Evolutionary conservation across 2,113 vertebrate species (phyloP).

Genomic region (Thamnaconus septentrionalis): DNA sequence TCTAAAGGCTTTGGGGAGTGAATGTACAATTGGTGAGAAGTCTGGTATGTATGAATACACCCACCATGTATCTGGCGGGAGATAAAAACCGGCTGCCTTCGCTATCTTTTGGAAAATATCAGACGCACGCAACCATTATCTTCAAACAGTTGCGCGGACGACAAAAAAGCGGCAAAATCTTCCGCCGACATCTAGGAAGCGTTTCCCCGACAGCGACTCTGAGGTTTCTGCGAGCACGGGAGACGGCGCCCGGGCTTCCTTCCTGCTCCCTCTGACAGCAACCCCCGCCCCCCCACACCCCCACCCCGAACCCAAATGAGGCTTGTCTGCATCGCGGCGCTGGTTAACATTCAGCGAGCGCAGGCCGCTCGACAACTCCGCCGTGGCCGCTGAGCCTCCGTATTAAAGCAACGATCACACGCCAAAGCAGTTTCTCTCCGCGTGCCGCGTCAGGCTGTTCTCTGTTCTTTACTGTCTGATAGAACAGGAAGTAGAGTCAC

Average conservation of each 20-base stretch:
- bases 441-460: constrained; percentile 33
- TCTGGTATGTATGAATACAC: background rate
- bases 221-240: constrained; percentile 7
- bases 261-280: constrained; percentile 44
- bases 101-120: constrained; percentile 15
- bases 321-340: constrained; percentile 33
- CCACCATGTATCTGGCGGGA: constrained; percentile 14
- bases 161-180: constrained; percentile 26
- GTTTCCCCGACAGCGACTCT: constrained; percentile 14
- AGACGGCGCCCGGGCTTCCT: constrained; percentile 16
- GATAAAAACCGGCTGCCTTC: constrained; percentile 19
- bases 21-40: constrained; percentile 21
- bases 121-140: constrained; percentile 21
- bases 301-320: constrained; percentile 12
- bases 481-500: constrained; percentile 16
- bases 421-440: constrained; percentile 33
- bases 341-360: constrained; percentile 58
- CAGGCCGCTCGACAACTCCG: constrained; percentile 43
- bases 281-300: constrained; percentile 33
- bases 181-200: constrained; percentile 16
- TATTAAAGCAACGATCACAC: constrained; percentile 44
- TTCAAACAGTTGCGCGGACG: constrained; percentile 6
- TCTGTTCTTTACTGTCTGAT: too few species aligned
- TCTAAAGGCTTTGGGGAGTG: constrained; percentile 22
- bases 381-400: constrained; percentile 52